phyloP scores from a whole-genome alignment of 2,888 invertebrate genomes.

The Protodeltote pygarga region DNA sequence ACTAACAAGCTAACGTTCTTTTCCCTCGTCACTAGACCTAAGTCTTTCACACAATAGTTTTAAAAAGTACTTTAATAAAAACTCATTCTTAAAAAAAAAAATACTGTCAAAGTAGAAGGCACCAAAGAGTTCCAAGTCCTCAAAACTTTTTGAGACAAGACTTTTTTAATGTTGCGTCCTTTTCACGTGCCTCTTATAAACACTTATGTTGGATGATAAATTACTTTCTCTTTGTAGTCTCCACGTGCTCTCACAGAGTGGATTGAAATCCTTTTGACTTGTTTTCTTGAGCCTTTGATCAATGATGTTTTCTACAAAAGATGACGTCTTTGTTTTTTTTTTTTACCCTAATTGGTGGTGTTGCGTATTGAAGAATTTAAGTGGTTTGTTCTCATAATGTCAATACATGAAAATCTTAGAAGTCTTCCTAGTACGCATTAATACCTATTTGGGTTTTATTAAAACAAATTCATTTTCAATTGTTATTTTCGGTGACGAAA shows the following conservation, averaged over 20 bases:
- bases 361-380: background rate
- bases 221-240: constrained; percentile 39
- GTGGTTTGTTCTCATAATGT: too few relatives aligned
- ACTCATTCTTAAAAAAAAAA: constrained; percentile 1
- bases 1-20: too few relatives aligned
- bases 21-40: too few relatives aligned
- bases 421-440: too few relatives aligned
- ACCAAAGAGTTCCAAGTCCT: constrained; percentile 3
- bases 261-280: constrained; percentile 31
- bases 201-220: constrained; percentile 46
- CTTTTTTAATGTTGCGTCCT: constrained; percentile 27
- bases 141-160: constrained; percentile 29
- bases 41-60: too few relatives aligned
- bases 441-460: too few relatives aligned
- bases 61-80: background rate
- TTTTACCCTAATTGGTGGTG: background rate
- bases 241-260: constrained; percentile 29
- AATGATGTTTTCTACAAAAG: too few relatives aligned
- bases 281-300: constrained; percentile 16
- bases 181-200: constrained; percentile 35
- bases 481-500: too few relatives aligned
- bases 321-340: too few relatives aligned
- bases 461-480: too few relatives aligned
- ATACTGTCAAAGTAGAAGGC: constrained; percentile 6
- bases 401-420: too few relatives aligned